These are phyloP conservation scores for Aselliscus stoliczkanus DNA, from an alignment of 2,797 vertebrate species.

Conservation along the genomic window DNA sequence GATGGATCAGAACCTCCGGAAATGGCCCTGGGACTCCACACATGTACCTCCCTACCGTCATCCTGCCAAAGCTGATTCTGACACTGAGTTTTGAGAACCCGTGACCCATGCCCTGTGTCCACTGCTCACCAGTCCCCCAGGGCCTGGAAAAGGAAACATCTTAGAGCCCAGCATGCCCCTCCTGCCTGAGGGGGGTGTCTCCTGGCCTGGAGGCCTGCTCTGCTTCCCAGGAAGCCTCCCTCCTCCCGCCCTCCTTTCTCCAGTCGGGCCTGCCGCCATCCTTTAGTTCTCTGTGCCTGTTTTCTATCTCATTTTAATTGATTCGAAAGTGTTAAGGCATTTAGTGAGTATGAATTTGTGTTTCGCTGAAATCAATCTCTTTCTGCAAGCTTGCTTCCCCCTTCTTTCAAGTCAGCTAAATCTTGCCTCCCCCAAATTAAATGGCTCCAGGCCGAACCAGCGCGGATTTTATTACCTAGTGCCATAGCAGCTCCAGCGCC, in stretches of 20 bases:
- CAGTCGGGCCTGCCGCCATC: background rate
- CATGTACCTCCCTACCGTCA: background rate
- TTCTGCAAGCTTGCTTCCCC: constrained; percentile 76
- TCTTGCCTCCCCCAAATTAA: constrained; percentile 63
- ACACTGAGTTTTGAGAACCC: background rate
- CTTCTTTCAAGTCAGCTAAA: constrained; percentile 75
- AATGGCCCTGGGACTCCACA: background rate
- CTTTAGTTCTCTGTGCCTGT: constrained; percentile 31
- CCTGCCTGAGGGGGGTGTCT: background rate
- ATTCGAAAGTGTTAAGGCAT: constrained; percentile 74
- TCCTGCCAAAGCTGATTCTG: background rate
- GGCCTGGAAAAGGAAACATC: background rate
- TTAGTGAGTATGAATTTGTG: constrained; percentile 70
- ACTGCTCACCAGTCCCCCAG: background rate
- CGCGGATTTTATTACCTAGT: constrained; percentile 55
- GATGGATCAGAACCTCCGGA: background rate
- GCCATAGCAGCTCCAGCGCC: background rate
- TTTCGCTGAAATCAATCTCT: constrained; percentile 74
- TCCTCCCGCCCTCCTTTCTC: background rate
- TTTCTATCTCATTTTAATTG: constrained; percentile 71
- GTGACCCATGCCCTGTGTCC: background rate
- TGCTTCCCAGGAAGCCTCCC: background rate
- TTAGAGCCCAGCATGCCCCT: background rate
- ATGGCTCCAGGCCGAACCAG: constrained; percentile 70
- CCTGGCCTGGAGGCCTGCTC: background rate